These are phyloP conservation scores for Rhopalosiphum padi DNA, from an alignment of 1,140 invertebrate genomes.

Conservation along the genomic window DNA sequence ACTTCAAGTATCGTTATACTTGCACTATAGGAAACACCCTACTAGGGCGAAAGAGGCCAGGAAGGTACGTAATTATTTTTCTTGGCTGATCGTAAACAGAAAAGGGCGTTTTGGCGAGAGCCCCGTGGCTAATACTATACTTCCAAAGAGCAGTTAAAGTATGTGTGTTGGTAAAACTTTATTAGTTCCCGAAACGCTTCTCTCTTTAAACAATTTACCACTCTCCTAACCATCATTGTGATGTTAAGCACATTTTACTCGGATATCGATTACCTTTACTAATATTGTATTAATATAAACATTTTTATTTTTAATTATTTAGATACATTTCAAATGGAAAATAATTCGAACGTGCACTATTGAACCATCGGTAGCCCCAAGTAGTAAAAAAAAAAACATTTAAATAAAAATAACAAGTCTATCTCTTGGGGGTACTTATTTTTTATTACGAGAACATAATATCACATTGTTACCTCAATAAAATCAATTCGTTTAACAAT, in stretches of 20 bases:
- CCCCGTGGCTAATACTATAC: constrained; percentile 7
- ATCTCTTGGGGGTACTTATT: background rate
- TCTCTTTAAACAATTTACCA: constrained; percentile 33
- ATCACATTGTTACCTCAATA: background rate
- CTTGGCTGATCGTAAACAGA: constrained; percentile 48
- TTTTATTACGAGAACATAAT: background rate
- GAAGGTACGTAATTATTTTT: constrained; percentile 44
- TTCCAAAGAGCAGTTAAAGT: constrained; percentile 22
- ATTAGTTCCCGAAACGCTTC: constrained; percentile 32
- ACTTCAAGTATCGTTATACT: constrained; percentile 32
- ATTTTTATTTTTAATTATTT: background rate
- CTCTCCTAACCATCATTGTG: background rate
- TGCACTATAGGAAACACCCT: background rate
- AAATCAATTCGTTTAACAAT: background rate
- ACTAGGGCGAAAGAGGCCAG: background rate
- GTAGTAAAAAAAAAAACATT: background rate
- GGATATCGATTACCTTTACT: background rate
- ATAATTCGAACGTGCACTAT: background rate
- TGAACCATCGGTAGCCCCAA: background rate
- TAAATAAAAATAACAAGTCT: background rate
- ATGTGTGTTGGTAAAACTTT: constrained; percentile 41
- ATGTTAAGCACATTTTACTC: background rate
- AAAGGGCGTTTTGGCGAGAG: constrained; percentile 49
- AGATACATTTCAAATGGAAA: background rate
- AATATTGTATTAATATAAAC: background rate